A percentile compares a stretch with the other conserved stretches of the same genome.
Evolutionary conservation across 2,113 vertebrate genomes (phyloP).

Genomic region (Hystrix cristata): DNA sequence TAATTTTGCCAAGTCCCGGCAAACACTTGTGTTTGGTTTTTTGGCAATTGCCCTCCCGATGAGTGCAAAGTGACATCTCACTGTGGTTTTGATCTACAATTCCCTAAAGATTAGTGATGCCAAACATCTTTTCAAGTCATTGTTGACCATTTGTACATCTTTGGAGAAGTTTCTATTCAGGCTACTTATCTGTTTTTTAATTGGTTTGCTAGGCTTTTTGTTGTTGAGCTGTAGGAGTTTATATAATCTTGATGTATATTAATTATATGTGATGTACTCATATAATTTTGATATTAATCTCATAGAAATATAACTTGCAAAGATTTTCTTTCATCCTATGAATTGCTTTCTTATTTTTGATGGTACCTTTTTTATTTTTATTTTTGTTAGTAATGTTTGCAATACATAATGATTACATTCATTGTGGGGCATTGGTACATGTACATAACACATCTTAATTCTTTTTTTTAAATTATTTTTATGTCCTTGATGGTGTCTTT

Average conservation of each 20-base stretch:
- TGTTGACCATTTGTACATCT: background rate
- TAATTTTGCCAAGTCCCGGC: background rate
- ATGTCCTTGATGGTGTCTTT: background rate
- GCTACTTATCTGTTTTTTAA: background rate
- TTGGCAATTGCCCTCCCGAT: background rate
- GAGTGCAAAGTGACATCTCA: background rate
- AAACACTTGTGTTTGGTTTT: background rate
- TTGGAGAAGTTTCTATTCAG: background rate
- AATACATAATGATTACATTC: background rate
- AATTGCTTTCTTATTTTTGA: background rate
- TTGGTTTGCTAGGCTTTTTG: background rate
- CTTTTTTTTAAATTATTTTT: background rate
- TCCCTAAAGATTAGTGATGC: background rate
- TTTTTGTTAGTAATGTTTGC: background rate
- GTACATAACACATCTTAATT: too few relatives aligned
- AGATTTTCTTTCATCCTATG: background rate
- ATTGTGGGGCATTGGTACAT: too few relatives aligned
- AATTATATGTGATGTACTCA: background rate
- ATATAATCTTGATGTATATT: background rate
- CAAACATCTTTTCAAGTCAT: background rate
- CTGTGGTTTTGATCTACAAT: background rate
- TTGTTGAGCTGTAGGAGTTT: background rate
- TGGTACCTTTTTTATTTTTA: background rate
- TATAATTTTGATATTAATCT: background rate
- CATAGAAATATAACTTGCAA: background rate